Evolutionary conservation across 2,888 invertebrate species (phyloP).

Genomic region (Unio delphinus): DNA sequence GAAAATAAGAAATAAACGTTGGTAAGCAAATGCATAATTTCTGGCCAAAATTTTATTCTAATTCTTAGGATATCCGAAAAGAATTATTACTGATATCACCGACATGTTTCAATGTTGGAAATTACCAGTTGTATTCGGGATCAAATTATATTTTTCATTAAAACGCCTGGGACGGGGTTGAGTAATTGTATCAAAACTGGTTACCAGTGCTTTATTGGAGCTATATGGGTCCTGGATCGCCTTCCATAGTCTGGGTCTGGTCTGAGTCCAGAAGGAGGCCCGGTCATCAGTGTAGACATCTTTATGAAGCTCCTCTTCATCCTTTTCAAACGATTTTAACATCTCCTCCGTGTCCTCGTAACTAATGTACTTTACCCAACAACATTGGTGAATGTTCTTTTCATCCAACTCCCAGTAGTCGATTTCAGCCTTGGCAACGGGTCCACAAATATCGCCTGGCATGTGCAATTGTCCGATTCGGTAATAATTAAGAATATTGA

Average conservation of each 20-base stretch:
- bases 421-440: constrained; percentile 48
- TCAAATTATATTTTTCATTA: too few species aligned
- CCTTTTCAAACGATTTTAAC: constrained; percentile 45
- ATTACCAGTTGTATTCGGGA: too few species aligned
- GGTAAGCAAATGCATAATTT: too few species aligned
- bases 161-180: too few species aligned
- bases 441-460: constrained; percentile 46
- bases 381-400: constrained; percentile 55
- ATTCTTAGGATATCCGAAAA: too few species aligned
- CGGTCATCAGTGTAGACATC: constrained; percentile 29
- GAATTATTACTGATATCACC: too few species aligned
- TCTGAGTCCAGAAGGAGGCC: constrained; percentile 27
- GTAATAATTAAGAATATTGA: constrained; percentile 48
- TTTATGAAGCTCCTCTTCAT: constrained; percentile 36
- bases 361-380: constrained; percentile 58
- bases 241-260: constrained; percentile 43
- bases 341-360: constrained; percentile 46
- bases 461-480: constrained; percentile 50
- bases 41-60: too few species aligned
- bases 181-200: too few species aligned
- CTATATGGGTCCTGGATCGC: constrained; percentile 48
- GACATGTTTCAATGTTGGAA: too few species aligned
- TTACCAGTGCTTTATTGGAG: constrained; percentile 44
- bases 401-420: constrained; percentile 61
- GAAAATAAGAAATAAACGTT: too few species aligned